Evolutionary conservation across 2,888 invertebrate genomes (phyloP).

Genomic region (Nebria salina): DNA sequence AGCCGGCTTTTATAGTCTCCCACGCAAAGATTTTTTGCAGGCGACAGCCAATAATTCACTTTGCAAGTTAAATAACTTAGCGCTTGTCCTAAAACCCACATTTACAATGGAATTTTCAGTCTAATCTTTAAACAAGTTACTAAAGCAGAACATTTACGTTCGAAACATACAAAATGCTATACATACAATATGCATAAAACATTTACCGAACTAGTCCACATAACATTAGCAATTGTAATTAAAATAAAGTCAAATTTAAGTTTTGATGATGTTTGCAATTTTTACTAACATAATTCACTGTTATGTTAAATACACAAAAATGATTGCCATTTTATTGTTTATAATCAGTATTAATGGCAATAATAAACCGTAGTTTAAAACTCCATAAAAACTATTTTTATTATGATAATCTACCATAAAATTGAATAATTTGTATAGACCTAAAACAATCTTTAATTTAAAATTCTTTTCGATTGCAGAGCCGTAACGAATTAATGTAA

Average conservation of each 20-base stretch:
- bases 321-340: neutral
- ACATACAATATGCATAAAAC: neutral
- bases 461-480: neutral
- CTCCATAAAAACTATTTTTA: neutral
- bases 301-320: neutral
- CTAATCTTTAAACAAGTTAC: neutral
- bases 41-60: constrained; percentile 42
- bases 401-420: neutral
- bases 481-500: neutral
- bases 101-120: constrained; percentile 39
- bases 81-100: constrained; percentile 33
- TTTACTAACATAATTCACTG: neutral
- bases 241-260: neutral
- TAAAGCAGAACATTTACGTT: neutral
- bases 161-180: neutral
- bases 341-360: neutral
- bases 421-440: neutral
- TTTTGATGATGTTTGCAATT: too few species aligned
- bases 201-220: neutral
- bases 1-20: constrained; percentile 42
- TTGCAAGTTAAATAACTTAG: constrained; percentile 32
- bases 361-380: neutral
- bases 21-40: constrained; percentile 40
- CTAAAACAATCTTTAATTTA: neutral
- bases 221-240: neutral